These are phyloP conservation scores for Acromyrmex echinatior DNA, from an alignment of 1,140 invertebrate species.

Conservation along the genomic window DNA sequence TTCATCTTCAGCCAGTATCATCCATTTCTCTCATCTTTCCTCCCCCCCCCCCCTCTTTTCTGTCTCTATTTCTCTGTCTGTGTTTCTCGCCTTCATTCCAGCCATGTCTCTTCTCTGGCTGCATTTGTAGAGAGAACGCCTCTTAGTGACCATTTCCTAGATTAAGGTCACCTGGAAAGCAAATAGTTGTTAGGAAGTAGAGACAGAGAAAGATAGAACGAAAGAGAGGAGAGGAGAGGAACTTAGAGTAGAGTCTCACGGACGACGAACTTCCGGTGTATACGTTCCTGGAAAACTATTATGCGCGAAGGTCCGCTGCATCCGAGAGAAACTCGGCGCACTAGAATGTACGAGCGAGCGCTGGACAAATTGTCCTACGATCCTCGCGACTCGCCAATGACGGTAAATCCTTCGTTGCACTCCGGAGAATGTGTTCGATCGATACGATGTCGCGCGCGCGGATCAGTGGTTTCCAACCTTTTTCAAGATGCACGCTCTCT, in stretches of 20 bases:
- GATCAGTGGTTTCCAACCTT: slow-evolving; percentile 43
- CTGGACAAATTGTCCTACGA: slow-evolving; percentile 60
- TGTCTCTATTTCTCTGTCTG: not conserved
- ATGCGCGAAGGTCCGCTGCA: slow-evolving; percentile 64
- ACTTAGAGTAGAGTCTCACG: slow-evolving; percentile 8
- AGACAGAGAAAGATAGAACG: not conserved
- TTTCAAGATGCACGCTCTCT: not conserved
- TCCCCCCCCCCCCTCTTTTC: not conserved
- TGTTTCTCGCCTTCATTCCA: slow-evolving; percentile 32
- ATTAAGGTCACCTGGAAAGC: slow-evolving; percentile 77
- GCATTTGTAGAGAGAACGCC: slow-evolving; percentile 57
- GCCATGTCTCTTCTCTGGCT: slow-evolving; percentile 45
- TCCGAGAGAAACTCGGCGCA: slow-evolving; percentile 53
- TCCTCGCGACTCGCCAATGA: slow-evolving; percentile 60
- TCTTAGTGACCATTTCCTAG: slow-evolving; percentile 77
- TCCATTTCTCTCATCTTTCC: slow-evolving; percentile 2
- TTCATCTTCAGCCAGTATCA: slow-evolving; percentile 1
- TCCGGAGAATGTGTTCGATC: slow-evolving; percentile 40
- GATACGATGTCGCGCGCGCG: not conserved
- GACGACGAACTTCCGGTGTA: slow-evolving; percentile 65
- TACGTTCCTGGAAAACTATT: slow-evolving; percentile 70
- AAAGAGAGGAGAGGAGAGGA: slow-evolving; percentile 37
- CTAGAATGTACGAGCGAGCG: slow-evolving; percentile 47
- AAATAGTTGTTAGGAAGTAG: slow-evolving; percentile 72
- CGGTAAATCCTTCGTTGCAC: slow-evolving; percentile 55